Percentiles rank a stretch among this genome's conserved stretches.
phyloP scores from a whole-genome alignment of 92 coral and sea anemone species.

The Zoanthus gigantus region DNA sequence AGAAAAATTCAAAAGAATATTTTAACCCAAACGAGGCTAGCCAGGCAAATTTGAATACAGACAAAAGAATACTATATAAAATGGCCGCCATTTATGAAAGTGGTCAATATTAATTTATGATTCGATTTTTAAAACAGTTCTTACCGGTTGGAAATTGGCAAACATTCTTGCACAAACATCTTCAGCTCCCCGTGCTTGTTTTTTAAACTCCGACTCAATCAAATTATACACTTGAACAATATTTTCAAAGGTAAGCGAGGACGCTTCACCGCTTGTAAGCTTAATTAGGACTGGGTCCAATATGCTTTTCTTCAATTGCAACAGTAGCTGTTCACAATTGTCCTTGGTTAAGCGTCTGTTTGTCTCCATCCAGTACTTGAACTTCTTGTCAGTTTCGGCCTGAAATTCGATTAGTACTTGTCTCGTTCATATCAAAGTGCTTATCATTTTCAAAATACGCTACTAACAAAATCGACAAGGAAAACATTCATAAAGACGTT shows the following conservation, averaged over 20 bases:
- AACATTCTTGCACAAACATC: conserved; percentile 15
- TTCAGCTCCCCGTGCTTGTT: conserved; percentile 71
- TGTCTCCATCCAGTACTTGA: conserved; percentile 17
- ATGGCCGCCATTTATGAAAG: too few relatives aligned
- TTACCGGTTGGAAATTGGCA: conserved; percentile 79
- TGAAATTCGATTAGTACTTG: background rate
- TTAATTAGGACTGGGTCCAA: conserved; percentile 73
- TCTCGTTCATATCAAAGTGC: background rate
- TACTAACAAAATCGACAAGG: too few relatives aligned
- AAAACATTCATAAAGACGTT: too few relatives aligned
- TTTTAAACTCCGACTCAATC: conserved; percentile 57
- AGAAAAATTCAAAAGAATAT: too few relatives aligned
- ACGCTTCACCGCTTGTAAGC: conserved; percentile 66
- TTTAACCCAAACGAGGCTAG: too few relatives aligned
- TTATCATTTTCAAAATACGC: too few relatives aligned
- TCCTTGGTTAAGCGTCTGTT: conserved; percentile 61
- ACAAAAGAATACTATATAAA: too few relatives aligned
- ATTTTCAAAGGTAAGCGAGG: conserved; percentile 57
- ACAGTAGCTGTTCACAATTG: conserved; percentile 62
- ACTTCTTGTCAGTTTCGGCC: conserved; percentile 37
- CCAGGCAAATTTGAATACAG: too few relatives aligned
- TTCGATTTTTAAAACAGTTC: background rate
- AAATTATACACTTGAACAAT: conserved; percentile 60
- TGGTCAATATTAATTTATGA: background rate
- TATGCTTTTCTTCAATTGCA: conserved; percentile 53